Evolutionary conservation across 2,888 invertebrate species (phyloP), one percentile per base, ranked within the genome.

Genomic region (Tethea ocularis): DNA sequence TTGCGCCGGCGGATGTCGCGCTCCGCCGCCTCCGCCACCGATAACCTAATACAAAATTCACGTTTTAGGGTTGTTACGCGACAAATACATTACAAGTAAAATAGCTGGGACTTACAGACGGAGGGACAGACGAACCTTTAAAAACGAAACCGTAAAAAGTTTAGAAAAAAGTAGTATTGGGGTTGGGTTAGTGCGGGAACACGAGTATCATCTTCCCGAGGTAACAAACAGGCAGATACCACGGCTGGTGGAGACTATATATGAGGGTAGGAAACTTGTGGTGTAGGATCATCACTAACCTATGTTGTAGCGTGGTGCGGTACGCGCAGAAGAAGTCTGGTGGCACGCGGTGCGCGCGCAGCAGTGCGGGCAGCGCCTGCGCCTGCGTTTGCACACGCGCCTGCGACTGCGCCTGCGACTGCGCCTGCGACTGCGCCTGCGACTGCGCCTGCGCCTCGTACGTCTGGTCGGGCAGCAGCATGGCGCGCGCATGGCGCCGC

Each of bases 281-380:
- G 24, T n/a, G n/a, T n/a, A n/a, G n/a, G n/a, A n/a, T n/a, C 26
- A 5, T 29, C 29, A 17, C 41, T 41, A 17, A 41, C 41, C 41
- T 24, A 61, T 57, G 4, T 60, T 61, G 17, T 60, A 41, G 55
- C 24, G 57, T 52, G 62, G 53, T 54, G 57, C 94, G 91, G 84
- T 96, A 95, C 67, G 95, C 94, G 87, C 97, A 97, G 90, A 96
- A 96, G 89, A 96, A 96, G 83, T 96, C 96, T 0, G 96, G 95
- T 26, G 95, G 95, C 77, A 96, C 96, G 74, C 95, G 94, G 86
- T 96, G 94, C 57, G 83, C 83, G 63, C 78, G 84, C 71, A 88
- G 78, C 72, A 88, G 71, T 63, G 80, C 77, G 60, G 69, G 78
- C 72, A 84, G 79, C 57, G 77, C 95, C 95, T 26, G 73, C 61